Percentiles rank a stretch among this genome's conserved stretches.
These are phyloP conservation scores for Misgurnus anguillicaudatus DNA, from an alignment of 2,113 vertebrate species.

Conservation along the genomic window DNA sequence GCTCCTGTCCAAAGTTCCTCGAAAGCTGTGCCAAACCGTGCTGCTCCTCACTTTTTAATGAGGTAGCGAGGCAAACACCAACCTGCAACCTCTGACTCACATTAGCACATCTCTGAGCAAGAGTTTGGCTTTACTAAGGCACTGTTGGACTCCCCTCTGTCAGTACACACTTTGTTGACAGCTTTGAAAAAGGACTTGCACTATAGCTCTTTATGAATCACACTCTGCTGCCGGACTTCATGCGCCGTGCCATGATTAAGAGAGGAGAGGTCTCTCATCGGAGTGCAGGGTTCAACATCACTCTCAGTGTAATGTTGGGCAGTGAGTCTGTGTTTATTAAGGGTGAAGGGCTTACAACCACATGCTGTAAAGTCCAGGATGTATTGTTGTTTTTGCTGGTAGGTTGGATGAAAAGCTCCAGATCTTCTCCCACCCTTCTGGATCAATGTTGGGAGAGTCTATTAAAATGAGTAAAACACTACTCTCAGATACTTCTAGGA, in stretches of 20 bases:
- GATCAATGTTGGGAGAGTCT: not conserved
- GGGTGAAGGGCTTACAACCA: slow-evolving; percentile 49
- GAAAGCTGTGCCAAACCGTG: not conserved
- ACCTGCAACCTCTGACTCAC: slow-evolving; percentile 10
- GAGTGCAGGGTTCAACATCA: slow-evolving; percentile 15
- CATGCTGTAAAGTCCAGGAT: slow-evolving; percentile 52
- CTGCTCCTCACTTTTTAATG: slow-evolving; percentile 23
- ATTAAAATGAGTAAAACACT: slow-evolving; percentile 2
- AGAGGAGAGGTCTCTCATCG: not conserved
- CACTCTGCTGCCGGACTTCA: not conserved
- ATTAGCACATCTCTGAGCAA: not conserved
- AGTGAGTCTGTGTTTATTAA: not conserved
- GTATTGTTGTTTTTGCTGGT: slow-evolving; percentile 57
- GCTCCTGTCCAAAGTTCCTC: not conserved
- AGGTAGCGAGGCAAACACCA: slow-evolving; percentile 16
- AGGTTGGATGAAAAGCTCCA: slow-evolving; percentile 67
- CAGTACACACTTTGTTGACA: slow-evolving; percentile 14
- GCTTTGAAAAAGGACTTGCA: slow-evolving; percentile 5
- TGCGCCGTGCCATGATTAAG: slow-evolving; percentile 24
- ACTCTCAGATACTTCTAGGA: not conserved
- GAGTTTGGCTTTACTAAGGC: slow-evolving; percentile 9
- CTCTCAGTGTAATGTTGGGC: not conserved
- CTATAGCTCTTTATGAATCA: slow-evolving; percentile 17
- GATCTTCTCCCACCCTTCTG: slow-evolving; percentile 42
- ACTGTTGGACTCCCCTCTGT: slow-evolving; percentile 8